Evolutionary conservation across 2,797 vertebrate species (phyloP), one percentile per base, ranked within the genome.

Genomic region (Lithobates pipiens): DNA sequence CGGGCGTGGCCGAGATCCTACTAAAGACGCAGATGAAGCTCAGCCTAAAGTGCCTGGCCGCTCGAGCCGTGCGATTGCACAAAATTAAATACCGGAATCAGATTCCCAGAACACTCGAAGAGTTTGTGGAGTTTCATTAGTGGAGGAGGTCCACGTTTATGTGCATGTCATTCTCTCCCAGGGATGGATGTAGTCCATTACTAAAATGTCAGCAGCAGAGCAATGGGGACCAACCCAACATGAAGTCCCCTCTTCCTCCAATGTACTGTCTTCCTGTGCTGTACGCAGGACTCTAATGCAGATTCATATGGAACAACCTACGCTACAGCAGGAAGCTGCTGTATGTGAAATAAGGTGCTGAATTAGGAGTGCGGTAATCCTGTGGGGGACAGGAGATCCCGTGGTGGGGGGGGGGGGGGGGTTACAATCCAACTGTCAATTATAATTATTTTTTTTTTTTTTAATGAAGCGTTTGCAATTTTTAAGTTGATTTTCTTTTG

Each of bases 1-100:
- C 98, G 0, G 98, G 98, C 5, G 98, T 99, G 61, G 99, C 98
- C 0, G 98, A 99, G 91, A 99, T 99, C 88, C 96, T 99, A 65
- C 96, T 99, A 70, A 99, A 99, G 94, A 98, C 98, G 29, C 98
- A 99, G 91, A 99, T 99, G 96, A 99, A 98, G 94, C 97, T 99
- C 94, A 99, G 97, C 91, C 95, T 99, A 80, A 99, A 99, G 96
- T 99, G 98, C 95, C 95, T 99, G 95, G 97, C 98, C 27, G 98
- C 98, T 71, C 96, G 98, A 8, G 98, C 98, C 25, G 97, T 99
- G 69, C 95, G 96, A 65, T 94, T 94, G 63, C 96, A 99, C 91
- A 97, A 95, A 86, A 98, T 99, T 93, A 94, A 93, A 83, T 99
- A 99, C 92, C 95, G 95, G 86, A 96, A 98, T 93, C 98, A 99